phyloP scores from a whole-genome alignment of 2,113 vertebrate genomes.

The Spilogale gracilis region DNA sequence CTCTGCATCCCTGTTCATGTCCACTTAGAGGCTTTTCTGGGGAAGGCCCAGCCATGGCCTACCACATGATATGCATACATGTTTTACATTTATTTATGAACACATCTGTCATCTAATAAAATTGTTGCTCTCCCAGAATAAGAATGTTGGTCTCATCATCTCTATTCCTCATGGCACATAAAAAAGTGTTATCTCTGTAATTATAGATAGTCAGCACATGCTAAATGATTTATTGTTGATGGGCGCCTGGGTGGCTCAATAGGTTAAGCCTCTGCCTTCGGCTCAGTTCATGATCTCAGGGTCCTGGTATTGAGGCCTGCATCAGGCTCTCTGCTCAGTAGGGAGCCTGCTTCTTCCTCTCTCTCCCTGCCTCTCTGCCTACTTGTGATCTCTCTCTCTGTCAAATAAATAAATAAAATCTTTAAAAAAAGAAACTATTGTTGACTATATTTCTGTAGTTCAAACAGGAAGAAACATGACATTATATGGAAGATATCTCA shows the following conservation, averaged over 20 bases:
- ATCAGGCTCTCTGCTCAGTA: no score
- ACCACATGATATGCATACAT: background rate
- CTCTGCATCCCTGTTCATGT: background rate
- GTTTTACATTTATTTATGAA: conserved; percentile 18
- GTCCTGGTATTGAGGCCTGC: no score
- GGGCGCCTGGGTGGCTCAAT: no score
- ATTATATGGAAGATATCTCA: background rate
- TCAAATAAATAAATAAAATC: no score
- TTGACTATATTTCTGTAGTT: background rate
- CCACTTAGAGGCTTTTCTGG: background rate
- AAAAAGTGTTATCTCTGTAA: background rate
- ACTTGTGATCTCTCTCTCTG: no score
- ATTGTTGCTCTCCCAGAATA: background rate
- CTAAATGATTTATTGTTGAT: background rate
- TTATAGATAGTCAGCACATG: background rate
- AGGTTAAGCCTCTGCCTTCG: no score
- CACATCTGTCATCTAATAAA: background rate
- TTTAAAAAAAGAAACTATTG: background rate
- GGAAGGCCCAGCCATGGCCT: background rate
- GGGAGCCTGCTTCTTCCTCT: no score
- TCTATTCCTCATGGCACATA: background rate
- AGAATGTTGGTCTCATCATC: background rate
- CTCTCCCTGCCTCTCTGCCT: no score
- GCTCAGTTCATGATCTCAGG: no score
- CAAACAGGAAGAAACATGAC: background rate